These are phyloP conservation scores for Pterocles burchelli DNA, from an alignment of 2,113 vertebrate species.

Conservation along the genomic window DNA sequence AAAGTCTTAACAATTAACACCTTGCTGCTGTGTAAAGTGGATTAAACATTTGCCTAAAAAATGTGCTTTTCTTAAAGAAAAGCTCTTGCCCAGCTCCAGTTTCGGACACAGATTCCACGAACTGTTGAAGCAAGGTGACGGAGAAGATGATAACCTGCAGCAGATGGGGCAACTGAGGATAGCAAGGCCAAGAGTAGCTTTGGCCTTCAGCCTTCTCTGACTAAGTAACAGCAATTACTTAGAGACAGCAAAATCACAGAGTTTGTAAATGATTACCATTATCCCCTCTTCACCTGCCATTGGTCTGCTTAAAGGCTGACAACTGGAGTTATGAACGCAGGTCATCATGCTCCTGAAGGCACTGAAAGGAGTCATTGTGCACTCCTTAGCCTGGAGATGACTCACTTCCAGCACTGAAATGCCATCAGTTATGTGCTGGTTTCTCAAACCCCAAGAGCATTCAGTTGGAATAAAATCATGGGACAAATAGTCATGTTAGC, in stretches of 20 bases:
- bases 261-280: not conserved
- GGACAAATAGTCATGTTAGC: not conserved
- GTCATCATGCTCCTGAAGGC: not conserved
- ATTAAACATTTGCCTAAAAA: not conserved
- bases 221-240: not conserved
- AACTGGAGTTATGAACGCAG: not conserved
- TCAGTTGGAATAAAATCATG: not conserved
- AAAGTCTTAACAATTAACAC: not conserved
- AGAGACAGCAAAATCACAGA: not conserved
- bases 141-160: not conserved
- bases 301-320: not conserved
- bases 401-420: slow-evolving; percentile 5
- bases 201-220: not conserved
- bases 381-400: not conserved
- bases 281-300: not conserved
- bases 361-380: not conserved
- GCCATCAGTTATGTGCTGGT: not conserved
- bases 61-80: not conserved
- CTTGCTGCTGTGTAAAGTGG: not conserved
- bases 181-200: not conserved
- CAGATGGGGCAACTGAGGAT: not conserved
- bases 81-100: not conserved
- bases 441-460: slow-evolving; percentile 17
- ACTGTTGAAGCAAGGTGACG: not conserved
- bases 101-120: not conserved